A percentile compares a stretch with the other conserved stretches of the same genome.
phyloP scores from a whole-genome alignment of 2,797 vertebrate genomes.

The Percopsis omiscomaycus region DNA sequence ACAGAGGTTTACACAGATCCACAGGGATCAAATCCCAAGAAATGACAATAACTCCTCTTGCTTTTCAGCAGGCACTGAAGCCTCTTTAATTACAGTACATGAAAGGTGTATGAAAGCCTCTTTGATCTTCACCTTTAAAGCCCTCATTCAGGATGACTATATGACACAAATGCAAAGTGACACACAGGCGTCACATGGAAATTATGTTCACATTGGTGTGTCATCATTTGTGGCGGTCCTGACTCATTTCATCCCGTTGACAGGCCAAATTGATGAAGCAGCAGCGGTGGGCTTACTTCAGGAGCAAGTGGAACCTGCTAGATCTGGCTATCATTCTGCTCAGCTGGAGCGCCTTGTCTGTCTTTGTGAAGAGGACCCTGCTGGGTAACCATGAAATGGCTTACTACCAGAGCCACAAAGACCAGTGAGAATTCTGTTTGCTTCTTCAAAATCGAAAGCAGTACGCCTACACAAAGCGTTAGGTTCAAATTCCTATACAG shows the following conservation, averaged over 20 bases:
- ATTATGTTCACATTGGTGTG: not conserved
- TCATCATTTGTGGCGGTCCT: not conserved
- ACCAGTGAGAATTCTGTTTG: slow-evolving; percentile 74
- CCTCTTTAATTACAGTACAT: too few species aligned
- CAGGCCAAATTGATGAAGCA: slow-evolving; percentile 84
- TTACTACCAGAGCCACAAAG: slow-evolving; percentile 79
- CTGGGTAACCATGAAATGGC: slow-evolving; percentile 80
- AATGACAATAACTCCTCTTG: too few species aligned
- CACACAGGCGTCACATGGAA: not conserved
- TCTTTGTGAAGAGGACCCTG: slow-evolving; percentile 83
- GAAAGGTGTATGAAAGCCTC: too few species aligned
- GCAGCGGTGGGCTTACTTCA: slow-evolving; percentile 84
- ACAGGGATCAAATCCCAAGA: too few species aligned
- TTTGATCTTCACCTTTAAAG: too few species aligned
- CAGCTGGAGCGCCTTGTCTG: slow-evolving; percentile 85
- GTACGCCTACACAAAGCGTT: too few species aligned
- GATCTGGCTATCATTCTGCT: slow-evolving; percentile 85
- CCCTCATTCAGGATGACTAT: too few species aligned
- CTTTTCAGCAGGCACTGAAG: too few species aligned
- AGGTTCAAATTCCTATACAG: too few species aligned
- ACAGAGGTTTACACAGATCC: too few species aligned
- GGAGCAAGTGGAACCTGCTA: slow-evolving; percentile 86
- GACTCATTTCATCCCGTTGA: slow-evolving; percentile 18
- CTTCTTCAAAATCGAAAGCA: not conserved
- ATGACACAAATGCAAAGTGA: not conserved